Conservation (phyloP, 2,888 invertebrate species). For the Lasioglossum malachurum region DNA sequence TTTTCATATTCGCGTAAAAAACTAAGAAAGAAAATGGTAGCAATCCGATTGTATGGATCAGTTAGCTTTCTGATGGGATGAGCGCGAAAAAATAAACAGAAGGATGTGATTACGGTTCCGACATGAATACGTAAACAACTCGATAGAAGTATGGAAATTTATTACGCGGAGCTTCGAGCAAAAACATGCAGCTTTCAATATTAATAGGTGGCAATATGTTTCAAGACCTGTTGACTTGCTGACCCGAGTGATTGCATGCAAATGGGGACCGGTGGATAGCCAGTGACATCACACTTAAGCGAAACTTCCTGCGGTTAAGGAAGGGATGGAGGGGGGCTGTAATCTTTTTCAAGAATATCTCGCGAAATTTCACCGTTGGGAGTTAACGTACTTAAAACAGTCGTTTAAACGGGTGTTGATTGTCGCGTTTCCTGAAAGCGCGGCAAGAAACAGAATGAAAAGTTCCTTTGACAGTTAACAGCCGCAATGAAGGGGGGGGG, state of each 20-base stretch:
- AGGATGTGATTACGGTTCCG: neutral
- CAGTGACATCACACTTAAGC: neutral
- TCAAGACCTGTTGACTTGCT: conserved; percentile 7
- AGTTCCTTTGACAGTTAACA: conserved; percentile 36
- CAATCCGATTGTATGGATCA: neutral
- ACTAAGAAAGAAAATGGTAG: neutral
- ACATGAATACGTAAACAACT: neutral
- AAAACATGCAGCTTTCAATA: neutral
- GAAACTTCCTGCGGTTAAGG: neutral
- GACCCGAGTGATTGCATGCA: neutral
- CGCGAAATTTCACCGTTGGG: neutral
- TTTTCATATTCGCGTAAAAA: neutral
- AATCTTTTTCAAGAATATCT: neutral
- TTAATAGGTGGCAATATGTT: neutral
- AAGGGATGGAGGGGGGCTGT: neutral
- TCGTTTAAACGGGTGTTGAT: neutral
- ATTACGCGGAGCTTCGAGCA: neutral
- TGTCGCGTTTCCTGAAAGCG: neutral
- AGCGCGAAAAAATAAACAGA: neutral
- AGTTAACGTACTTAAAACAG: conserved; percentile 29
- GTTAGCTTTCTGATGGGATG: neutral
- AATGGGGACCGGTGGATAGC: neutral
- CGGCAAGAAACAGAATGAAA: conserved; percentile 34
- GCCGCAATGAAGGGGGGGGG: conserved; percentile 20
- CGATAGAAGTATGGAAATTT: conserved; percentile 2